Evolutionary conservation across 1,140 invertebrate genomes (phyloP).

Genomic region (Scylla paramamosain): DNA sequence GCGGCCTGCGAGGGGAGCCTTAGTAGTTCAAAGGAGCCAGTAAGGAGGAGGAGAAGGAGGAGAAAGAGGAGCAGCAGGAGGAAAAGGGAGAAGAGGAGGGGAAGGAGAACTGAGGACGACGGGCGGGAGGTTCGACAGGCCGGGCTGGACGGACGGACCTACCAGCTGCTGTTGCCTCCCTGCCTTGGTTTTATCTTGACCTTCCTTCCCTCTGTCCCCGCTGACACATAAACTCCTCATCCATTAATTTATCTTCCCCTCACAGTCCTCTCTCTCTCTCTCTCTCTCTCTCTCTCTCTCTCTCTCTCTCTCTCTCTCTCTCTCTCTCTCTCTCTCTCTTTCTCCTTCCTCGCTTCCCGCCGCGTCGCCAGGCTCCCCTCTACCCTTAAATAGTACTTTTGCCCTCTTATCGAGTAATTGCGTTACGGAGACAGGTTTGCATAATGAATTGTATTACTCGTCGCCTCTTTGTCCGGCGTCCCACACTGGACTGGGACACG

Average conservation of each 20-base stretch:
- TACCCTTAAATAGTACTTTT: conserved; percentile 61
- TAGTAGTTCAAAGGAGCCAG: conserved; percentile 56
- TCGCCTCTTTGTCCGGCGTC: conserved; percentile 55
- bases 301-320: neutral
- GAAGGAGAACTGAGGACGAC: neutral
- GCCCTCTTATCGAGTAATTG: conserved; percentile 66
- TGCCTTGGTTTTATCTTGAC: conserved; percentile 13
- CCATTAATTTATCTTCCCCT: conserved; percentile 35
- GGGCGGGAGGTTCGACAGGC: neutral
- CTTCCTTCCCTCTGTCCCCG: neutral
- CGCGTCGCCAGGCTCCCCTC: conserved; percentile 38
- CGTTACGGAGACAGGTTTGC: conserved; percentile 63
- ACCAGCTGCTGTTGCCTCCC: conserved; percentile 18
- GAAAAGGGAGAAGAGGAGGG: neutral
- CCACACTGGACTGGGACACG: conserved; percentile 37
- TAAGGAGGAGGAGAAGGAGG: conserved; percentile 9
- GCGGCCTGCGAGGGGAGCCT: conserved; percentile 49
- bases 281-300: conserved; percentile 26
- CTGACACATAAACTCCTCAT: conserved; percentile 44
- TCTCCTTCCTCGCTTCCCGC: neutral
- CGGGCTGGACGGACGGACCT: neutral
- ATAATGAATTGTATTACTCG: conserved; percentile 68
- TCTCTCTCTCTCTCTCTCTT: conserved; percentile 3
- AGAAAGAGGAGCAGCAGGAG: neutral
- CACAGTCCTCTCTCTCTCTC: neutral